phyloP scores from a whole-genome alignment of 2,888 invertebrate species.

The Volucella inflata region DNA sequence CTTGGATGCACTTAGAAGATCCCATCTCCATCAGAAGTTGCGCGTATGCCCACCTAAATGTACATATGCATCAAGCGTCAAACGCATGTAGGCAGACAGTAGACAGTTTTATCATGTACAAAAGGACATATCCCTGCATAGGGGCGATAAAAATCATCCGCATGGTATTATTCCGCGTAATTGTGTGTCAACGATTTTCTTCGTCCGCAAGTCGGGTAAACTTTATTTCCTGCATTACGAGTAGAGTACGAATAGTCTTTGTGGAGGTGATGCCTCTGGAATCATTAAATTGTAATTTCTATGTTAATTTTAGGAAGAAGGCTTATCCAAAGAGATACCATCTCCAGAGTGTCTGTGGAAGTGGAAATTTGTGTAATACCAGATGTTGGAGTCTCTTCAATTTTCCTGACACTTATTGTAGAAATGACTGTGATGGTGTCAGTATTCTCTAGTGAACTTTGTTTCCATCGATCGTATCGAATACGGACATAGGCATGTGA shows the following conservation, averaged over 20 bases:
- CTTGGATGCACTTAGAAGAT: constrained; percentile 61
- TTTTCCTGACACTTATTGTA: too few relatives aligned
- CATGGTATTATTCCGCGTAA: constrained; percentile 67
- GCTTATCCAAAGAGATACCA: constrained; percentile 28
- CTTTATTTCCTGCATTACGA: constrained; percentile 52
- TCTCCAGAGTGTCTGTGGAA: neutral
- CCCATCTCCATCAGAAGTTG: constrained; percentile 36
- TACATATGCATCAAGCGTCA: constrained; percentile 56
- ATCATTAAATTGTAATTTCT: constrained; percentile 51
- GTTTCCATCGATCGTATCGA: too few relatives aligned
- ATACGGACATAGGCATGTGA: too few relatives aligned
- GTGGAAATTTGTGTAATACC: neutral
- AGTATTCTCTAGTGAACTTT: too few relatives aligned
- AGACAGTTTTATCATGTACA: constrained; percentile 69
- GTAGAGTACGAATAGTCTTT: neutral
- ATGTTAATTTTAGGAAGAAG: constrained; percentile 55
- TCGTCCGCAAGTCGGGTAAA: neutral
- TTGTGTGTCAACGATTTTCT: constrained; percentile 68
- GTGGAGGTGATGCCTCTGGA: constrained; percentile 3
- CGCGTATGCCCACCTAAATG: constrained; percentile 48
- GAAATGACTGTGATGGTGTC: too few relatives aligned
- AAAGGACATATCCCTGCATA: constrained; percentile 49
- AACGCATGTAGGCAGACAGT: constrained; percentile 67
- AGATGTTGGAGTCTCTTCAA: too few relatives aligned
- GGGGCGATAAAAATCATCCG: constrained; percentile 70